A percentile compares a stretch with the other conserved stretches of the same genome.
Evolutionary conservation across 2,113 vertebrate genomes (phyloP).

Genomic region (Verasper variegatus): DNA sequence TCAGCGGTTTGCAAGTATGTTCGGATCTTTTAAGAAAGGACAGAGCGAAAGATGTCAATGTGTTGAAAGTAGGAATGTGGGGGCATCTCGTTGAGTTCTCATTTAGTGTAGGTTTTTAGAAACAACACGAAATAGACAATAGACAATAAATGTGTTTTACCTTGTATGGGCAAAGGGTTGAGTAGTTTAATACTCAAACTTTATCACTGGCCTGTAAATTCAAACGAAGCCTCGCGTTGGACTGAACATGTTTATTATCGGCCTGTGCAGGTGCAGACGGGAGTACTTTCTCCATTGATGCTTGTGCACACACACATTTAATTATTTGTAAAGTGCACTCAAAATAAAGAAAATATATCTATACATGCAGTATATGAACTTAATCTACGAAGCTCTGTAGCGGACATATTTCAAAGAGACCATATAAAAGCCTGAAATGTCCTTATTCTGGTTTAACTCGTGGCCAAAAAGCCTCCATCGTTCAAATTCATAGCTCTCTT

Average conservation of each 20-base stretch:
- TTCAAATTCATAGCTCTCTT: constrained; percentile 17
- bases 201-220: not conserved
- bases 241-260: too few species aligned
- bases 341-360: not conserved
- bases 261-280: too few species aligned
- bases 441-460: too few species aligned
- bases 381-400: not conserved
- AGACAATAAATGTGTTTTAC: not conserved
- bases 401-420: not conserved
- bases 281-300: not conserved
- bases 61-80: too few species aligned
- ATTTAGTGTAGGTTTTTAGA: too few species aligned
- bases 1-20: not conserved
- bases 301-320: not conserved
- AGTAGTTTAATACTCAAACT: not conserved
- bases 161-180: not conserved
- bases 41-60: not conserved
- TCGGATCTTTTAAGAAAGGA: not conserved
- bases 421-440: not conserved
- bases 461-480: not conserved
- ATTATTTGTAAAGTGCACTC: too few species aligned
- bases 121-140: too few species aligned
- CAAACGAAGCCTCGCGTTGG: too few species aligned
- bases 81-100: too few species aligned
- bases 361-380: too few species aligned